Evolutionary conservation across 2,797 vertebrate genomes (phyloP).

Genomic region (Lithobates pipiens): DNA sequence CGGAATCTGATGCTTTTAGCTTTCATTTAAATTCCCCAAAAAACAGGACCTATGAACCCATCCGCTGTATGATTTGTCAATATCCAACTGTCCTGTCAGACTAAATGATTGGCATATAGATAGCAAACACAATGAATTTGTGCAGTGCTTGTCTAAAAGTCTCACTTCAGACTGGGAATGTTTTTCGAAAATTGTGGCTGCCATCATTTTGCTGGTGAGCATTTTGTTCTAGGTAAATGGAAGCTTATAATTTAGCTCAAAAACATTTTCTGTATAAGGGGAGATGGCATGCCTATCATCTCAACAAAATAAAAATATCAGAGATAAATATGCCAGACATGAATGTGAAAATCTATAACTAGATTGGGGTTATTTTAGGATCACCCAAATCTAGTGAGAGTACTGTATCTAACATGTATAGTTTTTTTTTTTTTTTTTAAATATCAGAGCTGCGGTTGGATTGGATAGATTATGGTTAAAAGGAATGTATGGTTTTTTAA

Average conservation of each 20-base stretch:
- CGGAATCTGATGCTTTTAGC: too few species aligned
- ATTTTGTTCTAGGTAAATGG: conserved; percentile 7
- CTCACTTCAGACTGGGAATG: not conserved
- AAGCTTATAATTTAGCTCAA: not conserved
- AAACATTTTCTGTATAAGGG: not conserved
- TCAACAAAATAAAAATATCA: not conserved
- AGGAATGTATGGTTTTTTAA: not conserved
- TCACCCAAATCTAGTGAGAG: not conserved
- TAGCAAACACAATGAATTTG: not conserved
- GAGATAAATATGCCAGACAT: not conserved
- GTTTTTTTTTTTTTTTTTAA: too few species aligned
- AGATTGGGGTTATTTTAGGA: not conserved
- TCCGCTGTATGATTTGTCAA: not conserved
- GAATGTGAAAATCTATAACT: too few species aligned
- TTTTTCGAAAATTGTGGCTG: not conserved
- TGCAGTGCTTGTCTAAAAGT: too few species aligned
- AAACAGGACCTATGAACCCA: not conserved
- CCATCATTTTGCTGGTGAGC: not conserved
- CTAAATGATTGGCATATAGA: conserved; percentile 18
- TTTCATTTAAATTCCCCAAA: too few species aligned
- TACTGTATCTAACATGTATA: not conserved
- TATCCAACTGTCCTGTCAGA: not conserved
- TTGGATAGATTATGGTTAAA: not conserved
- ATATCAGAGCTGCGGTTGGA: not conserved
- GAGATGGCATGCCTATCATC: not conserved